These are phyloP conservation scores for Littorina saxatilis DNA, from an alignment of 1,140 invertebrate genomes.

Conservation along the genomic window DNA sequence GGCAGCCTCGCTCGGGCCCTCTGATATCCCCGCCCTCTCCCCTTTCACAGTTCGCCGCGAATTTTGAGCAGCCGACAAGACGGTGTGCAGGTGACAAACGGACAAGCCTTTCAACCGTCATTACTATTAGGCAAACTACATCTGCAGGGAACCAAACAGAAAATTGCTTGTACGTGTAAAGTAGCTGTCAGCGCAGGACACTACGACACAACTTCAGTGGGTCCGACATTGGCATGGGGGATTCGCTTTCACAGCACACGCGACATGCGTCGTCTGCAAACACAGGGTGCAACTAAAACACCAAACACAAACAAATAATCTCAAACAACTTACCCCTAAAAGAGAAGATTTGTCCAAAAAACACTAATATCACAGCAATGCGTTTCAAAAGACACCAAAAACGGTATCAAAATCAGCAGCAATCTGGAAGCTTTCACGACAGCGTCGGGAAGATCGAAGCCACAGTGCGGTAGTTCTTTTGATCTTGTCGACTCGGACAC, in stretches of 20 bases:
- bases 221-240: too few species aligned
- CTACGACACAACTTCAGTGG: too few species aligned
- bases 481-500: slow-evolving; percentile 19
- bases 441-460: slow-evolving; percentile 32
- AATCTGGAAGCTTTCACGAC: slow-evolving; percentile 31
- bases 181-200: too few species aligned
- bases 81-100: not conserved
- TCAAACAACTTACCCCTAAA: slow-evolving; percentile 11
- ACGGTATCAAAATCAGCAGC: slow-evolving; percentile 40
- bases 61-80: slow-evolving; percentile 17
- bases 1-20: slow-evolving; percentile 1
- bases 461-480: slow-evolving; percentile 23
- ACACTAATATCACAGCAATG: slow-evolving; percentile 36
- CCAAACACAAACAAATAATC: not conserved
- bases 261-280: slow-evolving; percentile 1
- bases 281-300: not conserved
- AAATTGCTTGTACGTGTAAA: too few species aligned
- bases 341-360: slow-evolving; percentile 13
- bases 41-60: not conserved
- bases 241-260: too few species aligned
- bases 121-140: too few species aligned
- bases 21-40: slow-evolving; percentile 2
- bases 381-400: slow-evolving; percentile 34
- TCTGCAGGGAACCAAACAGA: too few species aligned
- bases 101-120: too few species aligned